Percentiles rank a stretch among this genome's conserved stretches.
Conservation (phyloP, 2,113 vertebrate genomes). For the Chloroceryle aenea region DNA sequence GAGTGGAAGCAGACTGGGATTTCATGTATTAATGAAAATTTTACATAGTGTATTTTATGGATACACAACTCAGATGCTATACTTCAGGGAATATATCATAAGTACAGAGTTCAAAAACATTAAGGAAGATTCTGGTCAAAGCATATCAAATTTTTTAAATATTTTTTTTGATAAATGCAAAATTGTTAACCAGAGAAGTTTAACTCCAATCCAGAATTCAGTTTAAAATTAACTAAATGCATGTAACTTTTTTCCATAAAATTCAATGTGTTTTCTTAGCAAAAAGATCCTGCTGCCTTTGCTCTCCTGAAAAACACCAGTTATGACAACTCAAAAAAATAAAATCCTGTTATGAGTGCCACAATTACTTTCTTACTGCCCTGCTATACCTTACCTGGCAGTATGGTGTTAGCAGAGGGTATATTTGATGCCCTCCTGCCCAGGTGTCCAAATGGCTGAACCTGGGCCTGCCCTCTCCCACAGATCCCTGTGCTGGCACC, state of each 20-base stretch:
- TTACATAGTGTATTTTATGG: not conserved
- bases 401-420: not conserved
- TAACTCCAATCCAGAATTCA: not conserved
- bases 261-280: accelerated
- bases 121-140: not conserved
- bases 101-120: not conserved
- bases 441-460: not conserved
- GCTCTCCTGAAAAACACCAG: not conserved
- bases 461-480: too few species aligned
- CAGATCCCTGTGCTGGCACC: not conserved
- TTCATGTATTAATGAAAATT: not conserved
- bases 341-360: too few species aligned
- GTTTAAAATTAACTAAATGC: not conserved
- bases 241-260: not conserved
- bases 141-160: not conserved
- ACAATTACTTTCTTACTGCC: not conserved
- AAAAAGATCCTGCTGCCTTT: not conserved
- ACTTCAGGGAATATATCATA: not conserved
- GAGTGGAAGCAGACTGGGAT: not conserved
- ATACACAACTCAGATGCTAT: not conserved
- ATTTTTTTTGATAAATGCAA: not conserved
- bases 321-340: too few species aligned
- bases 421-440: not conserved
- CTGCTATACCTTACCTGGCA: not conserved
- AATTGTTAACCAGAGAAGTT: not conserved